Conservation (phyloP, 2,113 vertebrate genomes). For the Daphoenositta chrysoptera region DNA sequence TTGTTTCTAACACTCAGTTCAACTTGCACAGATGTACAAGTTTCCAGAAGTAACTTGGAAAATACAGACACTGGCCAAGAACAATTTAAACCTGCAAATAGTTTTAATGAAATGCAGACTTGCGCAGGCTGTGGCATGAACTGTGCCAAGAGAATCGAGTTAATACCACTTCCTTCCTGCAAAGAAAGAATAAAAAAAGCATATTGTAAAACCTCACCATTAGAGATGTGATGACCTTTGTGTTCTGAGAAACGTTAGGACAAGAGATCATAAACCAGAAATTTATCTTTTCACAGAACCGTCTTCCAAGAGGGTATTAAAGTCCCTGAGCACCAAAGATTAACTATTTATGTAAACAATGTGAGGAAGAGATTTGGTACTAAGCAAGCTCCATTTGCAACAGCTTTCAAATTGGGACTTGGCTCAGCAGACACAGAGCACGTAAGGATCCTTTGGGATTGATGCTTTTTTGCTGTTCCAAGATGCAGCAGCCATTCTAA, state of each 20-base stretch:
- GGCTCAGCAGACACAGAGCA: not conserved
- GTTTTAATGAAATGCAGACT: constrained; percentile 46
- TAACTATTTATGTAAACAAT: not conserved
- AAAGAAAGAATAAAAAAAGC: not conserved
- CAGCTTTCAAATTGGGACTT: not conserved
- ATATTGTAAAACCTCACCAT: not conserved
- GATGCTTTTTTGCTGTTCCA: not conserved
- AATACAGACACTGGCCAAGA: constrained; percentile 10
- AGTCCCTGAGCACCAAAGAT: constrained; percentile 2
- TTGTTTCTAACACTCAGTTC: not conserved
- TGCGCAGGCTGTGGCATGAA: not conserved
- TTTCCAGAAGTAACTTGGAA: constrained; percentile 19
- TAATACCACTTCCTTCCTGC: constrained; percentile 55
- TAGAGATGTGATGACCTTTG: constrained; percentile 25
- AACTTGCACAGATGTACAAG: not conserved
- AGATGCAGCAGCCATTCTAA: constrained; percentile 9
- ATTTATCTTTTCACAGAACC: constrained; percentile 14
- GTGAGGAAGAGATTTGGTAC: not conserved
- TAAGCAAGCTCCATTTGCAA: not conserved
- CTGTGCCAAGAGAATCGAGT: constrained; percentile 27
- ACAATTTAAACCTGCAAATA: constrained; percentile 47
- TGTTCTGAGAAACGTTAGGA: constrained; percentile 10
- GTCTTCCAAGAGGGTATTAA: constrained; percentile 19
- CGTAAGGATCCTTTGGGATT: not conserved
- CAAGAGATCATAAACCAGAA: constrained; percentile 14